These are phyloP conservation scores for Telmatherina bonti DNA, from an alignment of 2,797 vertebrate genomes.

Conservation along the genomic window DNA sequence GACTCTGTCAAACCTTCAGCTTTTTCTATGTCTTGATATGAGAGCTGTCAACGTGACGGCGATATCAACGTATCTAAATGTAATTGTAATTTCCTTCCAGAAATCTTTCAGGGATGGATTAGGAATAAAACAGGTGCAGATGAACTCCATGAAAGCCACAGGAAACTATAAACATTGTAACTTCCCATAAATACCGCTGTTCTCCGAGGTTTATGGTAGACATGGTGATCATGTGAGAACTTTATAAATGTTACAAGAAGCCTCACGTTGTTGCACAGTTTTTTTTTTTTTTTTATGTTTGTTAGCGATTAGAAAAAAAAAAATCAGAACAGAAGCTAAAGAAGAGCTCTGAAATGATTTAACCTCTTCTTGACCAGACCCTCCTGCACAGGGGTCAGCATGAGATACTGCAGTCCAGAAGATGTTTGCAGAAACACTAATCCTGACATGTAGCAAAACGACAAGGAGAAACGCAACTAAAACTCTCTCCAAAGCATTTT, in stretches of 20 bases:
- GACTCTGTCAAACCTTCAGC: slow-evolving; percentile 24
- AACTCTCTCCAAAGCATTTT: no score
- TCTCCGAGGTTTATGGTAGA: slow-evolving; percentile 55
- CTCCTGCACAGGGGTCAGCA: no score
- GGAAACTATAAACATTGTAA: slow-evolving; percentile 26
- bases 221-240: slow-evolving; percentile 67
- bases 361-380: background rate
- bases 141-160: slow-evolving; percentile 27
- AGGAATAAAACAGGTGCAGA: slow-evolving; percentile 44
- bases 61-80: slow-evolving; percentile 51
- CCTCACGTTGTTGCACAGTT: slow-evolving; percentile 75
- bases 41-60: slow-evolving; percentile 56
- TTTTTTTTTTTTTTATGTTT: slow-evolving; percentile 75
- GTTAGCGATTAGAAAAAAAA: slow-evolving; percentile 52
- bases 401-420: background rate
- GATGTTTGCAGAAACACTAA: no score
- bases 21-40: slow-evolving; percentile 53
- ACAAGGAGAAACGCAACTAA: background rate
- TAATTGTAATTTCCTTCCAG: slow-evolving; percentile 40
- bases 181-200: slow-evolving; percentile 29
- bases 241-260: slow-evolving; percentile 83
- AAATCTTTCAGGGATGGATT: slow-evolving; percentile 56
- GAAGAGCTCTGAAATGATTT: slow-evolving; percentile 34
- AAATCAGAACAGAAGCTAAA: slow-evolving; percentile 49
- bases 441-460: background rate